phyloP scores from a whole-genome alignment of 1,140 invertebrate species.

The Macrobrachium nipponense region DNA sequence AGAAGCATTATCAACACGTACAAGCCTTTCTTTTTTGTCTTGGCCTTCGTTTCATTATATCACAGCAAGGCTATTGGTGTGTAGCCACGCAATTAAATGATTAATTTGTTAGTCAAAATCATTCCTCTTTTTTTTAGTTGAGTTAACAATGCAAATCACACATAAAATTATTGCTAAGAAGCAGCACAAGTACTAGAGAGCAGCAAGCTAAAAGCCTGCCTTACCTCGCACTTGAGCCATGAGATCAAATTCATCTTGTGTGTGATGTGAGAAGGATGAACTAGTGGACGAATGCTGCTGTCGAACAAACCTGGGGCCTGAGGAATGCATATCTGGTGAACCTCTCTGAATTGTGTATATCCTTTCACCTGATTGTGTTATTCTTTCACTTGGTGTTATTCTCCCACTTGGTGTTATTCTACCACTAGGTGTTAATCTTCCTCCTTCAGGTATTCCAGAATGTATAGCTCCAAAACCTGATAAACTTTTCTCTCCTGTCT shows the following conservation, averaged over 20 bases:
- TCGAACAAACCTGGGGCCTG: slow-evolving; percentile 63
- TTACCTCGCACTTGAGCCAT: slow-evolving; percentile 65
- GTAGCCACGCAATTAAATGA: slow-evolving; percentile 51
- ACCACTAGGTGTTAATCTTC: slow-evolving; percentile 16
- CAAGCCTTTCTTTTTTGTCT: slow-evolving; percentile 45
- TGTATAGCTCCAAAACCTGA: slow-evolving; percentile 44
- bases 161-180: slow-evolving; percentile 58
- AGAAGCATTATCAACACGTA: slow-evolving; percentile 46
- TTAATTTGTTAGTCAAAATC: slow-evolving; percentile 56
- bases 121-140: slow-evolving; percentile 55
- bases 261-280: slow-evolving; percentile 47
- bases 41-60: slow-evolving; percentile 50
- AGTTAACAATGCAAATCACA: slow-evolving; percentile 51
- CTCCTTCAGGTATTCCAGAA: slow-evolving; percentile 47
- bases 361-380: slow-evolving; percentile 11
- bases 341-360: slow-evolving; percentile 56
- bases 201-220: slow-evolving; percentile 64
- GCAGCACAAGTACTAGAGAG: slow-evolving; percentile 57
- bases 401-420: no score
- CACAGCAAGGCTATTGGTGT: slow-evolving; percentile 50
- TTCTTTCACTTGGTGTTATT: no score
- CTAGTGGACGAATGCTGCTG: slow-evolving; percentile 47
- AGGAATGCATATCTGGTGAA: slow-evolving; percentile 38
- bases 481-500: slow-evolving; percentile 60
- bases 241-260: slow-evolving; percentile 63